Conservation (phyloP, 2,888 invertebrate species). For the Drosophila nr. perissopoda region DNA sequence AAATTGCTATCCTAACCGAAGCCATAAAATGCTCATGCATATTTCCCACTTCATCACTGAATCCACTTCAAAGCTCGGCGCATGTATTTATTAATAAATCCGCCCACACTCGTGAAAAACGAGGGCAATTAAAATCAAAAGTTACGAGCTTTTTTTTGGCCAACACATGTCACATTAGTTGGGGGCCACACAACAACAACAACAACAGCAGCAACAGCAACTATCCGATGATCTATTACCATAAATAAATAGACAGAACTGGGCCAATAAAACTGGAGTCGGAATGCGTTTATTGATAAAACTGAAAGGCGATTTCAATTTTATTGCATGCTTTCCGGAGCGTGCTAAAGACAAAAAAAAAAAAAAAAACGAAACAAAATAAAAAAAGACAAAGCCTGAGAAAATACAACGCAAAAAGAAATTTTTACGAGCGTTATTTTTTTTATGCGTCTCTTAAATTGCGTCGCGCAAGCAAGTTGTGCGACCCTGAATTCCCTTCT, state of each 20-base stretch:
- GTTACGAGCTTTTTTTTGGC: conserved; percentile 11
- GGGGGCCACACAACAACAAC: neutral
- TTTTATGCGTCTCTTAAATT: conserved; percentile 38
- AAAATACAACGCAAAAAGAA: conserved; percentile 29
- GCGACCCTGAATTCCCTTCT: neutral
- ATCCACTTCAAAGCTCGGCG: neutral
- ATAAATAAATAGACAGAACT: conserved; percentile 5
- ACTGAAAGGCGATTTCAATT: conserved; percentile 41
- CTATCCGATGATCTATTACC: conserved; percentile 18
- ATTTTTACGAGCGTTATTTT: conserved; percentile 46
- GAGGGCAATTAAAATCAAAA: conserved; percentile 4
- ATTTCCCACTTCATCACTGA: neutral
- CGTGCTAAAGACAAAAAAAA: conserved; percentile 43
- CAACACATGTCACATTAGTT: conserved; percentile 21
- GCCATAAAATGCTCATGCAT: neutral
- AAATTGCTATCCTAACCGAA: neutral
- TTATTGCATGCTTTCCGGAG: conserved; percentile 51
- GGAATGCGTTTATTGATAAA: conserved; percentile 62
- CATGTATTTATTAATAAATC: neutral
- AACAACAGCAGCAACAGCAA: neutral
- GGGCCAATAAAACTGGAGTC: conserved; percentile 25
- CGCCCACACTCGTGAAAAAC: neutral
- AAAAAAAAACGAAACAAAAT: conserved; percentile 19
- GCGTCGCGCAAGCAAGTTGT: conserved; percentile 4
- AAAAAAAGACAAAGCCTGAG: neutral